A percentile compares a stretch with the other conserved stretches of the same genome.
phyloP scores from a whole-genome alignment of 2,888 invertebrate genomes.

The Sicus ferrugineus region DNA sequence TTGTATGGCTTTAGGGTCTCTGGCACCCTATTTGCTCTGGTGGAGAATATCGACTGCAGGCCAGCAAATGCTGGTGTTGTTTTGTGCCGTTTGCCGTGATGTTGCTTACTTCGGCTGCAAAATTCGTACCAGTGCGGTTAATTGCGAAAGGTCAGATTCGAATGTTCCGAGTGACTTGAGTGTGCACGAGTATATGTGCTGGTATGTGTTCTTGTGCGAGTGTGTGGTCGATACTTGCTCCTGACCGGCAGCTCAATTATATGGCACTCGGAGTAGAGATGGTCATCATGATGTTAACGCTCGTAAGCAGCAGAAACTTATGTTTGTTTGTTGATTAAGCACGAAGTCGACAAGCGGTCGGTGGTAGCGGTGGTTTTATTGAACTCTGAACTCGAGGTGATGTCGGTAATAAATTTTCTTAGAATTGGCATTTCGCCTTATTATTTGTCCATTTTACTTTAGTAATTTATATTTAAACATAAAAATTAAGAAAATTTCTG shows the following conservation, averaged over 20 bases:
- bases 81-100: not conserved
- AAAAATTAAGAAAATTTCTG: too few species aligned
- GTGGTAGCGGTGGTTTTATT: not conserved
- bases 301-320: not conserved
- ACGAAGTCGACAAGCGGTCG: not conserved
- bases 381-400: not conserved
- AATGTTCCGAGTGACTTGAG: not conserved
- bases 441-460: not conserved
- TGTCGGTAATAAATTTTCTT: not conserved
- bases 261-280: slow-evolving; percentile 6
- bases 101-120: not conserved
- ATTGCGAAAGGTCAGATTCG: slow-evolving; percentile 37
- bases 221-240: slow-evolving; percentile 11
- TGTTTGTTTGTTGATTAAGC: too few species aligned
- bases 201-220: slow-evolving; percentile 1
- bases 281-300: not conserved
- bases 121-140: slow-evolving; percentile 31
- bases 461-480: not conserved
- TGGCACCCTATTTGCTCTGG: not conserved
- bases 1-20: not conserved
- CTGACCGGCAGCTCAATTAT: slow-evolving; percentile 14
- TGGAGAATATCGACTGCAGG: not conserved
- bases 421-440: not conserved
- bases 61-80: not conserved
- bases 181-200: not conserved